A percentile compares a stretch with the other conserved stretches of the same genome.
These are phyloP conservation scores for Galaxea fascicularis DNA, from an alignment of 92 coral and sea anemone species.

Conservation along the genomic window DNA sequence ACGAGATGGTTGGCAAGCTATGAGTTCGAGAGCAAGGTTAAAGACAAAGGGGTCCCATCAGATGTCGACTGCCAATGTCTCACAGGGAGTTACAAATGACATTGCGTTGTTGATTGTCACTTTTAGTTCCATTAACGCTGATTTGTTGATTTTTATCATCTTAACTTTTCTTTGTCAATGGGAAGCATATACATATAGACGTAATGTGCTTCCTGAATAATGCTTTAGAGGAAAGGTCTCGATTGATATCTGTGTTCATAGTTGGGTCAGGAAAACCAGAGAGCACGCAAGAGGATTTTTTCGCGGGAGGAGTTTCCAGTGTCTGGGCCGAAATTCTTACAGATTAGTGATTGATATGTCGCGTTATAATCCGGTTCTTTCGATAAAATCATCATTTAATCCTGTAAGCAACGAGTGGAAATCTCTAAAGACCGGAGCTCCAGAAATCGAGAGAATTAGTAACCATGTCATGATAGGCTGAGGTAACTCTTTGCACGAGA, in stretches of 20 bases:
- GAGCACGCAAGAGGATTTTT: neutral
- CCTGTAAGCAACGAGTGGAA: neutral
- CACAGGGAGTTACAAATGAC: slow-evolving; percentile 94
- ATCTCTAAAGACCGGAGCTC: neutral
- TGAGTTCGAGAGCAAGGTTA: slow-evolving; percentile 28
- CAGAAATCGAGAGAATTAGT: neutral
- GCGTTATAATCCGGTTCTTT: neutral
- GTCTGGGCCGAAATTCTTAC: neutral
- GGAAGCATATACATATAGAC: slow-evolving; percentile 89
- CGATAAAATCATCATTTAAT: neutral
- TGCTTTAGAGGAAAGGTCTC: slow-evolving; percentile 55
- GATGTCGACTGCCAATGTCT: slow-evolving; percentile 74
- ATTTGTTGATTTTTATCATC: slow-evolving; percentile 97
- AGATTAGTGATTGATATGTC: slow-evolving; percentile 34
- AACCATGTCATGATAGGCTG: neutral
- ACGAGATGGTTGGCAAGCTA: slow-evolving; percentile 31
- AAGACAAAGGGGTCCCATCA: slow-evolving; percentile 78
- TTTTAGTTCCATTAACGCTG: slow-evolving; percentile 90
- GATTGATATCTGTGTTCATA: slow-evolving; percentile 57
- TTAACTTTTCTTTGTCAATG: slow-evolving; percentile 87
- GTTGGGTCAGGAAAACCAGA: slow-evolving; percentile 36
- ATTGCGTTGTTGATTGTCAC: slow-evolving; percentile 92
- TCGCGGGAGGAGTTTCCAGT: neutral
- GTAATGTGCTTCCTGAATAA: slow-evolving; percentile 83
- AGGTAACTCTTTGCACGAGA: neutral